Evolutionary conservation across 2,888 invertebrate species (phyloP).

Genomic region (Byasa hedistus): DNA sequence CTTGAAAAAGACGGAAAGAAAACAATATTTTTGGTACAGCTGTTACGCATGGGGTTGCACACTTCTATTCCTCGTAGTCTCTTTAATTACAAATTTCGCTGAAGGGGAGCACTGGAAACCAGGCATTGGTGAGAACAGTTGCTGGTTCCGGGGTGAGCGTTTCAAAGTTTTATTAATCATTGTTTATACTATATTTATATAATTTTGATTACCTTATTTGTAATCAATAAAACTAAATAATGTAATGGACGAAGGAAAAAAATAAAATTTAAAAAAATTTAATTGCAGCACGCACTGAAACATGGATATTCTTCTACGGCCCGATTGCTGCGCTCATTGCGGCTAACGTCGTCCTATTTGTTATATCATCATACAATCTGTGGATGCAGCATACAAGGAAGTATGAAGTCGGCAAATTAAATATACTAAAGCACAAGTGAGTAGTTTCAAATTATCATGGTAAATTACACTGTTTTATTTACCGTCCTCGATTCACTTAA

Average conservation of each 20-base stretch:
- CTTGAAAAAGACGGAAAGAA: conserved; percentile 69
- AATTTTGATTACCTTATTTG: background rate
- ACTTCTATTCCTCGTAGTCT: conserved; percentile 69
- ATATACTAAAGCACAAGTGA: conserved; percentile 81
- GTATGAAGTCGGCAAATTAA: conserved; percentile 72
- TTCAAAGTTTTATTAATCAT: background rate
- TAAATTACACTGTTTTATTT: too few species aligned
- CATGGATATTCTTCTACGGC: conserved; percentile 84
- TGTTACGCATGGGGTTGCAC: conserved; percentile 82
- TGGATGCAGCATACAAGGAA: conserved; percentile 76
- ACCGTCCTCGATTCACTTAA: too few species aligned
- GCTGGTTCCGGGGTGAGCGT: conserved; percentile 83
- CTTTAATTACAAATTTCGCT: conserved; percentile 75
- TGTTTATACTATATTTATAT: background rate
- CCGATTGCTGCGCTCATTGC: conserved; percentile 81
- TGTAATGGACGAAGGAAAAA: background rate
- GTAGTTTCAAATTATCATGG: conserved; percentile 22
- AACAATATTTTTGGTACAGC: conserved; percentile 78
- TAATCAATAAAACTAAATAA: background rate
- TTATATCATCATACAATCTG: conserved; percentile 78
- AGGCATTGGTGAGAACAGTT: conserved; percentile 76
- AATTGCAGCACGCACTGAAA: conserved; percentile 71
- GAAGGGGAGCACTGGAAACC: conserved; percentile 79
- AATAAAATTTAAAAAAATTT: background rate
- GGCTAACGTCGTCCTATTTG: conserved; percentile 79